phyloP scores from a whole-genome alignment of 1,140 invertebrate genomes.

The Cylas formicarius region DNA sequence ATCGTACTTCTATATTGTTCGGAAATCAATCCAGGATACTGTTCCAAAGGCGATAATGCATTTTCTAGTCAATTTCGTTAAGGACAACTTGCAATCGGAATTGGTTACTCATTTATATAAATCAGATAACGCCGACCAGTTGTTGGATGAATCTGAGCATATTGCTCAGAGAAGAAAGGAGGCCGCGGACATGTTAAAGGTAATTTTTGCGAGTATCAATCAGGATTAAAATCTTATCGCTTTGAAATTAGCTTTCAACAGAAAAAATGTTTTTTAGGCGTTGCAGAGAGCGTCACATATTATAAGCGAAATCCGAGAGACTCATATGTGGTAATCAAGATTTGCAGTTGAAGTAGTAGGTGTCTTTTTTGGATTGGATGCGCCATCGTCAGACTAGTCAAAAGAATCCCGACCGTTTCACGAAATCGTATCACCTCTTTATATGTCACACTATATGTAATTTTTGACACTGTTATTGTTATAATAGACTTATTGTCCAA shows the following conservation, averaged over 20 bases:
- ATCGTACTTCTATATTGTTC: slow-evolving; percentile 97
- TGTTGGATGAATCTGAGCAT: slow-evolving; percentile 95
- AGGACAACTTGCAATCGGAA: slow-evolving; percentile 97
- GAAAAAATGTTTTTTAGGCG: slow-evolving; percentile 55
- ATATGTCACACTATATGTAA: too few relatives aligned
- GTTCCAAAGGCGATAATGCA: slow-evolving; percentile 99
- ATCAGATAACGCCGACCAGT: slow-evolving; percentile 85
- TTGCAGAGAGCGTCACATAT: slow-evolving; percentile 89
- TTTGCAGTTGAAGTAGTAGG: too few relatives aligned
- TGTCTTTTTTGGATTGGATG: too few relatives aligned
- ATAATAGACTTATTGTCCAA: too few relatives aligned
- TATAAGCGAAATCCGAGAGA: slow-evolving; percentile 95
- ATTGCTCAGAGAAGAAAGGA: slow-evolving; percentile 92
- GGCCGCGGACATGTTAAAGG: slow-evolving; percentile 96
- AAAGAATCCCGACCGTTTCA: too few relatives aligned
- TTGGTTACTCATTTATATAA: slow-evolving; percentile 97
- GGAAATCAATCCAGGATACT: slow-evolving; percentile 97
- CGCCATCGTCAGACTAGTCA: too few relatives aligned
- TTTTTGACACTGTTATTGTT: too few relatives aligned
- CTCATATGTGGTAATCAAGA: slow-evolving; percentile 99
- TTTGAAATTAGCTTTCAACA: slow-evolving; percentile 7
- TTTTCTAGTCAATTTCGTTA: slow-evolving; percentile 96
- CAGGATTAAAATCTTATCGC: slow-evolving; percentile 15
- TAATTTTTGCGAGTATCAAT: too few relatives aligned
- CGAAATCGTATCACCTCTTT: too few relatives aligned